Evolutionary conservation across 2,888 invertebrate species (phyloP).

Genomic region (Thymelicus lineola): DNA sequence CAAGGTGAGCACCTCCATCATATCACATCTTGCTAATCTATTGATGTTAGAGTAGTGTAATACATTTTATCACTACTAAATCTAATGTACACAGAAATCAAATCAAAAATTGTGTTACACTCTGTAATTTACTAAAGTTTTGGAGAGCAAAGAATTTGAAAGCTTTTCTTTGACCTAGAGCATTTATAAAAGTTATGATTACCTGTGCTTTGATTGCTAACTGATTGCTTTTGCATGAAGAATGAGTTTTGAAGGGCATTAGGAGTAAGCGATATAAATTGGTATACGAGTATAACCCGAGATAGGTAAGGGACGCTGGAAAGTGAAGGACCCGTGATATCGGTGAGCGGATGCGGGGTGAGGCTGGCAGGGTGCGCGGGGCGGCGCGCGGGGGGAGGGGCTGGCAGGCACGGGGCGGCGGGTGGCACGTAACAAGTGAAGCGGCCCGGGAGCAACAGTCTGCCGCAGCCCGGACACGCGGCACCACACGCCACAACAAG

Average conservation of each 20-base stretch:
- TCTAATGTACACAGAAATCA: neutral
- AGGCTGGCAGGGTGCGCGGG: conserved; percentile 58
- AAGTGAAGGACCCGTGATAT: conserved; percentile 76
- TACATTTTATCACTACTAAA: neutral
- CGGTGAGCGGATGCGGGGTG: conserved; percentile 73
- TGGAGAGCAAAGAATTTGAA: neutral
- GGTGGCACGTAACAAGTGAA: conserved; percentile 84
- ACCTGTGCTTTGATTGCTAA: neutral
- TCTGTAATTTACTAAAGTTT: neutral
- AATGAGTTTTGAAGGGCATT: conserved; percentile 38
- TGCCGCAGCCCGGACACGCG: conserved; percentile 84
- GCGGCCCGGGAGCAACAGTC: conserved; percentile 84
- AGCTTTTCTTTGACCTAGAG: no score
- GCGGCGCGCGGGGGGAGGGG: conserved; percentile 48
- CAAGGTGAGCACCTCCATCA: conserved; percentile 41
- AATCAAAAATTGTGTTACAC: neutral
- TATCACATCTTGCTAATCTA: conserved; percentile 26
- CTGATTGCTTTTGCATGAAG: neutral
- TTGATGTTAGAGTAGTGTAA: neutral
- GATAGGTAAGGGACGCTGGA: conserved; percentile 73
- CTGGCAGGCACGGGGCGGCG: conserved; percentile 60
- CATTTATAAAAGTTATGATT: neutral
- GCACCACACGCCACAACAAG: conserved; percentile 69
- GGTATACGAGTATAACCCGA: conserved; percentile 48
- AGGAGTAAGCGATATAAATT: conserved; percentile 50